Base-by-base conservation (phyloP, 1,140 invertebrate genomes). In the Anadara kagoshimensis region DNA sequence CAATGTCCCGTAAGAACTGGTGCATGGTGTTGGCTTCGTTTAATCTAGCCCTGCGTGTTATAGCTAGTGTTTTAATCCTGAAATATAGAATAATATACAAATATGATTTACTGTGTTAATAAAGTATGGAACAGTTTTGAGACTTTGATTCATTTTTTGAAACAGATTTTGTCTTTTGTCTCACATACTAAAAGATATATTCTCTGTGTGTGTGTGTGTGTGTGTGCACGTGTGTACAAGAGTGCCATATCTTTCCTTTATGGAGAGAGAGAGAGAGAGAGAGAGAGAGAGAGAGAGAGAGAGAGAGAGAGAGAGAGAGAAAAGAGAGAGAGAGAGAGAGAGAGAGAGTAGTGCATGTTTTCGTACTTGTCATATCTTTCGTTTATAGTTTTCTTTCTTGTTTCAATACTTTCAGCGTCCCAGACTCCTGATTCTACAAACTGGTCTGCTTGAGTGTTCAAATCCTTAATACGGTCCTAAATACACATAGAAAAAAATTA, bases 1-100 rank as follows among this genome's bases (percentile, higher is more conserved):
- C 98, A 87, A 99, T 99, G 87, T 99, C 98, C 58, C 98, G 91
- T 92, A 99, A 97, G 93, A 99, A 99, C 90, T 99, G 98, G 90
- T 99, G 98, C 79, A 99, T 92, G 11, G 97, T 99, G 85, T 98
- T 96, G 3, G 98, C 97, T 89, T 99, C 98, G 87, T 92, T 92
- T 20, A 99, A 91, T 43, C 97, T 91, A 92, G 94, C 94, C 83
- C 98, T 87, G 51, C 98, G 92, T 85, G 98, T 95, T 49, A 95
- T 94, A n/a, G 96, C 96, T 54, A 98, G 91, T 87, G 96, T 97
- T 85, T 96, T 94, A 58, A 99, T 87, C 71, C 84, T 86, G 72
- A 5, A 76, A 75, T 29, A 61, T 67, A 71, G 68, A 57, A 29
- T 18, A n/a, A 36, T 18, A n/a, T 22, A 12, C 20, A 56, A n/a